Conservation (phyloP, 2,888 invertebrate species). For the Melanophora roralis region DNA sequence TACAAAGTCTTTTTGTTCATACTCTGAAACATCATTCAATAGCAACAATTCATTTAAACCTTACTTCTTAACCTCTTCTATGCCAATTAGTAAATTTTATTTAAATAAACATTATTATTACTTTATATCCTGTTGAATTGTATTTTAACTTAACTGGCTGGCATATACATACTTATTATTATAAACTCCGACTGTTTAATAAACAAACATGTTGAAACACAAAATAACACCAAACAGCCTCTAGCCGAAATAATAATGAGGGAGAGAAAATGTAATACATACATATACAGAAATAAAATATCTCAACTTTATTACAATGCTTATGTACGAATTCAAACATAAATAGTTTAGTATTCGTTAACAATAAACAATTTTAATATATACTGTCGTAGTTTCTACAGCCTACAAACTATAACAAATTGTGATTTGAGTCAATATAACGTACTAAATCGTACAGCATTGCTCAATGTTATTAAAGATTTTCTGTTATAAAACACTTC, state of each 20-base stretch:
- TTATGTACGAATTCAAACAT: background rate
- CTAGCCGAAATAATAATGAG: constrained; percentile 8
- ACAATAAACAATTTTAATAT: constrained; percentile 4
- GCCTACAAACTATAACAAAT: background rate
- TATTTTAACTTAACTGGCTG: constrained; percentile 3
- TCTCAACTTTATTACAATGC: background rate
- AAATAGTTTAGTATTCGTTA: constrained; percentile 20
- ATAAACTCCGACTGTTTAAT: background rate
- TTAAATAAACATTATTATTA: constrained; percentile 39
- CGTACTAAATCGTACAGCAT: too few relatives aligned
- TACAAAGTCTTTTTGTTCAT: background rate
- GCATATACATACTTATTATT: too few relatives aligned
- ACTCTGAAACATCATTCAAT: constrained; percentile 3
- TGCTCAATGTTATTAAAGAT: too few relatives aligned
- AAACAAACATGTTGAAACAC: background rate
- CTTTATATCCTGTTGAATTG: constrained; percentile 16
- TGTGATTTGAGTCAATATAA: too few relatives aligned
- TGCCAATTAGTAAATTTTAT: constrained; percentile 54
- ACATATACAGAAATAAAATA: background rate
- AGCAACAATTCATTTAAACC: constrained; percentile 45
- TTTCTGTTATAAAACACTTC: too few relatives aligned
- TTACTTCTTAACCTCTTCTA: constrained; percentile 38
- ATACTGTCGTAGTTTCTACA: too few relatives aligned
- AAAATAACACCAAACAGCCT: constrained; percentile 14
- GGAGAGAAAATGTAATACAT: background rate